Percentiles rank a stretch among this genome's conserved stretches.
These are phyloP conservation scores for Liposcelis brunnea DNA, from an alignment of 2,888 invertebrate genomes.

Conservation along the genomic window DNA sequence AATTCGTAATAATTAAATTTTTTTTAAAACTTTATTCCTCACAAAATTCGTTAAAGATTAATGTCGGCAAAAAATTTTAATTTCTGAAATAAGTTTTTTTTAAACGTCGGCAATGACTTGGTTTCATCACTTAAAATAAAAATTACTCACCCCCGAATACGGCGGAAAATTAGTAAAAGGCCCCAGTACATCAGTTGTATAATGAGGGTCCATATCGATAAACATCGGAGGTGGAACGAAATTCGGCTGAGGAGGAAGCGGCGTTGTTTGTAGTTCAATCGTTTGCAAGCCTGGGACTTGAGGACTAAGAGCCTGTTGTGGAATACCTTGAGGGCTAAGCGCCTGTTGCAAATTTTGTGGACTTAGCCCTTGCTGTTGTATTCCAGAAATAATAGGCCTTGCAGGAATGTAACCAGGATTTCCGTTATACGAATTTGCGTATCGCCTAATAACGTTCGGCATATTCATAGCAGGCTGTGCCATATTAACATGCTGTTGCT, in stretches of 20 bases:
- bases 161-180: conserved; percentile 13
- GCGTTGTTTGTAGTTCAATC: conserved; percentile 11
- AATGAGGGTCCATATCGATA: conserved; percentile 3
- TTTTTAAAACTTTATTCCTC: too few species aligned
- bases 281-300: conserved; percentile 9
- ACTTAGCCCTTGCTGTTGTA: conserved; percentile 4
- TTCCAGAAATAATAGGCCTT: conserved; percentile 14
- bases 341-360: conserved; percentile 15
- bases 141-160: too few species aligned
- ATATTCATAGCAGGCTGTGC: neutral
- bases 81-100: too few species aligned
- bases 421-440: conserved; percentile 3
- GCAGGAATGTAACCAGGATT: neutral
- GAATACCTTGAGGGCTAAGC: conserved; percentile 6
- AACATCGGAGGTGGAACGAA: conserved; percentile 14
- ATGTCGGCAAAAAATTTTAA: too few species aligned
- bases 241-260: conserved; percentile 11
- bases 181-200: conserved; percentile 10
- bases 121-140: too few species aligned
- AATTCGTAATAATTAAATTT: neutral
- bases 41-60: too few species aligned
- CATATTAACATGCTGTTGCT: conserved; percentile 18
- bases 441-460: neutral
- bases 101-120: too few species aligned
- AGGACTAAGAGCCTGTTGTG: conserved; percentile 4